Evolutionary conservation across 1,140 invertebrate species (phyloP).

Genomic region (Cyrtorhinus lividipennis): DNA sequence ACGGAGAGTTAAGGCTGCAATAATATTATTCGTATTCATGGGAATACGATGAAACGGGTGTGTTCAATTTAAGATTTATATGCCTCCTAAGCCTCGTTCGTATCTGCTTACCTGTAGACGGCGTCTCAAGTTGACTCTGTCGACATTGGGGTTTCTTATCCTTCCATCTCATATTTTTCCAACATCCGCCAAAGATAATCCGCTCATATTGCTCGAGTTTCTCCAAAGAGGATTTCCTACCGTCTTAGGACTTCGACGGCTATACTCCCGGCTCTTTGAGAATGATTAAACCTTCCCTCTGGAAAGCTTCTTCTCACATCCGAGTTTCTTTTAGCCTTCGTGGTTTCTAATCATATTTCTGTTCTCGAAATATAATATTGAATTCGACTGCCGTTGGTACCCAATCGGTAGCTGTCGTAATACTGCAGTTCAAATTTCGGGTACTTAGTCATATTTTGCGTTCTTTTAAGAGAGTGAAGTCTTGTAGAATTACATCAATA

Average conservation of each 20-base stretch:
- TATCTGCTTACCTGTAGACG: not conserved
- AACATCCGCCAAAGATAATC: not conserved
- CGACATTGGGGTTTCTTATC: not conserved
- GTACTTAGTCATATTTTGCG: too few species aligned
- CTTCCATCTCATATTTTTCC: not conserved
- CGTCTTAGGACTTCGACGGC: not conserved
- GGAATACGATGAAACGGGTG: not conserved
- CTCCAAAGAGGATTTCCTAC: not conserved
- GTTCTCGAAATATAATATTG: too few species aligned
- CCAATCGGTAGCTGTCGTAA: too few species aligned
- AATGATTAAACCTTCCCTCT: not conserved
- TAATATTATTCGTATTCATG: slow-evolving; percentile 1
- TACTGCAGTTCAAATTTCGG: too few species aligned
- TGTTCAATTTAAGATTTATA: not conserved
- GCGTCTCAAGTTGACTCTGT: not conserved
- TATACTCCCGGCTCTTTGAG: not conserved
- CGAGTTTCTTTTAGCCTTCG: too few species aligned
- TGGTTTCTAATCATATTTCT: too few species aligned
- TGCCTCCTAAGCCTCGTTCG: not conserved
- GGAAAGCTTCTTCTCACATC: too few species aligned
- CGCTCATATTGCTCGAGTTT: slow-evolving; percentile 13
- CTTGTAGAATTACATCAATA: too few species aligned
- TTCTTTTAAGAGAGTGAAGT: too few species aligned
- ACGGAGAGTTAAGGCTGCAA: too few species aligned
- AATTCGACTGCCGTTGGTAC: too few species aligned